A percentile compares a stretch with the other conserved stretches of the same genome.
Evolutionary conservation across 2,113 vertebrate species (phyloP).

Genomic region (Thamnophis sirtalis): DNA sequence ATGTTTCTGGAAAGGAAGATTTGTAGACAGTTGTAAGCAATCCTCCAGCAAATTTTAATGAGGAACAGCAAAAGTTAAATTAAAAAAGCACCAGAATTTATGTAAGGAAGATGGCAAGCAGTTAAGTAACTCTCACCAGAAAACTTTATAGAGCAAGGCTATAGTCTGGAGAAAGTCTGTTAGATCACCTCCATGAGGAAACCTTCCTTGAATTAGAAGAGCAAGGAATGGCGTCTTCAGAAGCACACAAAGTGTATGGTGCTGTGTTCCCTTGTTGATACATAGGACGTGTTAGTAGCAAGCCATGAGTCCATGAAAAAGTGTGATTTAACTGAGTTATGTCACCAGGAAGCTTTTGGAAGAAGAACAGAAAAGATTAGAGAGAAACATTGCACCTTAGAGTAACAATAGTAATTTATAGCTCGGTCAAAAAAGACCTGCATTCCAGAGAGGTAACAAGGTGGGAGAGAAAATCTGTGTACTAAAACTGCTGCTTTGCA

Average conservation of each 20-base stretch:
- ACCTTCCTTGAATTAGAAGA: background rate
- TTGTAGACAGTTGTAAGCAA: background rate
- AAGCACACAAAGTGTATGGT: background rate
- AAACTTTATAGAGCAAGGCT: background rate
- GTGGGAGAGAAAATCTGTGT: background rate
- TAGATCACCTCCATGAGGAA: background rate
- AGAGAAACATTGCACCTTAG: background rate
- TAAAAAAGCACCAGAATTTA: background rate
- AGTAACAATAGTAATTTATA: background rate
- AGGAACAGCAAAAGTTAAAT: background rate
- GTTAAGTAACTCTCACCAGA: background rate
- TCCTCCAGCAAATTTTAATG: background rate
- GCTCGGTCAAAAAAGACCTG: background rate
- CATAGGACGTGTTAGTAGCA: background rate
- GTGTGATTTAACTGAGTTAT: background rate
- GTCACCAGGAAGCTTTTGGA: background rate
- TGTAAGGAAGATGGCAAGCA: background rate
- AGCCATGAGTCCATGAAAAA: background rate
- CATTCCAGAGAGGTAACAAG: background rate
- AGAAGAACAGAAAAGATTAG: background rate
- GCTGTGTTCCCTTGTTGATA: background rate
- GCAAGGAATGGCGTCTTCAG: background rate
- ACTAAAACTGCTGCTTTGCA: background rate
- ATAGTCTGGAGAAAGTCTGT: background rate
- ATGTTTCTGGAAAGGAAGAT: background rate